These are phyloP conservation scores for Melitaea athalia DNA, from an alignment of 2,888 invertebrate species.

Conservation along the genomic window DNA sequence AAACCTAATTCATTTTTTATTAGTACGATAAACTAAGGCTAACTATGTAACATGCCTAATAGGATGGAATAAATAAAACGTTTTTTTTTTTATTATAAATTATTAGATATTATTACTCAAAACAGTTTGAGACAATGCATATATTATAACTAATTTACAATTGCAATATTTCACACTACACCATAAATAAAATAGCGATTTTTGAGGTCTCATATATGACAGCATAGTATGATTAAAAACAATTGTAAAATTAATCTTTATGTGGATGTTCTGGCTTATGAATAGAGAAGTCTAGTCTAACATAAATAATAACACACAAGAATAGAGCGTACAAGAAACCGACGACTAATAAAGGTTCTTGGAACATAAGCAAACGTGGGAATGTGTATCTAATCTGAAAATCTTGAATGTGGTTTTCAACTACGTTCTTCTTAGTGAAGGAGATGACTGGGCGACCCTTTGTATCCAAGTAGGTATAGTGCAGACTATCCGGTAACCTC, in stretches of 20 bases:
- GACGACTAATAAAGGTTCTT: slow-evolving; percentile 95
- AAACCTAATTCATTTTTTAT: neutral
- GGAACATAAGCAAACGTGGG: slow-evolving; percentile 91
- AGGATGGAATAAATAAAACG: slow-evolving; percentile 8
- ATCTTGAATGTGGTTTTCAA: slow-evolving; percentile 98
- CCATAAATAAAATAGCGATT: slow-evolving; percentile 20
- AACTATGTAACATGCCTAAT: neutral
- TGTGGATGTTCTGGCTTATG: slow-evolving; percentile 84
- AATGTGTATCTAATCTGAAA: slow-evolving; percentile 95
- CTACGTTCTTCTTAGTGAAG: slow-evolving; percentile 91
- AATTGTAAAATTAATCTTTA: slow-evolving; percentile 70
- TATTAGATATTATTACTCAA: slow-evolving; percentile 22
- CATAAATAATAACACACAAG: slow-evolving; percentile 94
- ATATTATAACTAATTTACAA: slow-evolving; percentile 7
- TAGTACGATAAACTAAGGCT: neutral
- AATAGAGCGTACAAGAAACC: slow-evolving; percentile 95
- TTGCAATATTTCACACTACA: slow-evolving; percentile 15
- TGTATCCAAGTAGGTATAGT: slow-evolving; percentile 97
- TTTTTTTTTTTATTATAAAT: slow-evolving; percentile 9
- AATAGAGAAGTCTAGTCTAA: slow-evolving; percentile 97
- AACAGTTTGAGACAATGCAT: slow-evolving; percentile 24
- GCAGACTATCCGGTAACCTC: slow-evolving; percentile 87
- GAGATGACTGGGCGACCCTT: slow-evolving; percentile 94
- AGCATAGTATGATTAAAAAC: slow-evolving; percentile 39
- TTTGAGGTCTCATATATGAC: slow-evolving; percentile 11